Percentiles rank a stretch among this genome's conserved stretches.
Evolutionary conservation across 2,797 vertebrate species (phyloP).

Genomic region (Botia kubotai): DNA sequence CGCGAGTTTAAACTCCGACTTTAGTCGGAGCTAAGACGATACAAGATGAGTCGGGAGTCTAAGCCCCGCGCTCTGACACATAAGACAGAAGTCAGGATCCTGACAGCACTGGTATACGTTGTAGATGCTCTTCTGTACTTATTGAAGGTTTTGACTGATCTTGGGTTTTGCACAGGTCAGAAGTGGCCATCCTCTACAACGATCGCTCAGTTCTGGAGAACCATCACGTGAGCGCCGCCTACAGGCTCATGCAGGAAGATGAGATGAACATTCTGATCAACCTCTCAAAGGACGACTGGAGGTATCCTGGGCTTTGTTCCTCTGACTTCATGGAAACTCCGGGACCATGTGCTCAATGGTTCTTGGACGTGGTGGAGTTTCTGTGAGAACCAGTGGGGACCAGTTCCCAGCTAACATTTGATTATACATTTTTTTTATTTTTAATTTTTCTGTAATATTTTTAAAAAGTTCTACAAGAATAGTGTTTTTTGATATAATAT

Average conservation of each 20-base stretch:
- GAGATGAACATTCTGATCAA: constrained; percentile 97
- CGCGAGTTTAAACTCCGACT: no score
- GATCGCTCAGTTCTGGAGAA: constrained; percentile 98
- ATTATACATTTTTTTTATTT: no score
- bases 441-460: no score
- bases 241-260: constrained; percentile 97
- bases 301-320: constrained; percentile 70
- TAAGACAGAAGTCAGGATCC: no score
- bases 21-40: no score
- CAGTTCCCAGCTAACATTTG: constrained; percentile 26
- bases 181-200: constrained; percentile 95
- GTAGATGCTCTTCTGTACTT: constrained; percentile 73
- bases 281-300: constrained; percentile 97
- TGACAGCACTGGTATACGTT: not conserved
- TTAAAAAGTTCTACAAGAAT: no score
- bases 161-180: constrained; percentile 81
- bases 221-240: constrained; percentile 96
- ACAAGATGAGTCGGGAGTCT: no score
- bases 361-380: constrained; percentile 23
- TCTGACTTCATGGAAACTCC: no score
- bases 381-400: constrained; percentile 33
- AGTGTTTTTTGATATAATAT: no score
- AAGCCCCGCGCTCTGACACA: no score
- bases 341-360: constrained; percentile 5
- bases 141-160: not conserved